Base-by-base conservation (phyloP, 2,888 invertebrate species). In the Thecophora atra region DNA sequence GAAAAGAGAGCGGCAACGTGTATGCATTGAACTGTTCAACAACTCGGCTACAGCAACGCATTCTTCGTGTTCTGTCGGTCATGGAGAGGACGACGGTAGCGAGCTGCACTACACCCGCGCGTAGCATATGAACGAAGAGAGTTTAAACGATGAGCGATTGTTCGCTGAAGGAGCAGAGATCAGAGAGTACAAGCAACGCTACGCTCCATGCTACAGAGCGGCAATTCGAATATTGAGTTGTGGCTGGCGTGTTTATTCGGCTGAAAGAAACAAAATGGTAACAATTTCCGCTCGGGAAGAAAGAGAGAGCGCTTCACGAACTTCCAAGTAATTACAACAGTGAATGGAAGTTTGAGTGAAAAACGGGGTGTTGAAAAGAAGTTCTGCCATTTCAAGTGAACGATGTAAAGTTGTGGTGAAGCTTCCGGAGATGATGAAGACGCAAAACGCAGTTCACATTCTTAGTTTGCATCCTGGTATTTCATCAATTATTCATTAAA, bases 181-280 rank as follows among this genome's bases (percentile, higher is more conserved):
- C n/a, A n/a, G n/a, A n/a, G n/a, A n/a, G n/a, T n/a, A n/a, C n/a
- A n/a, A n/a, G 13, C 47, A 47, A 30, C 17, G 28, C 37, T 11
- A 30, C 28, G 24, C 60, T 5, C 52, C 37, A 37, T 51, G 24
- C 26, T 47, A 13, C n/a, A 26, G 60, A n/a, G 47, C 30, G 28
- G 60, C 69, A 62, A 62, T 62, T 69, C 62, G 69, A 69, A 69
- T 69, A 69, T 69, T 69, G 69, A 69, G 69, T 60, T 69, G 56
- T 67, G 11, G 37, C 11, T 37, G 56, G 37, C 56, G 28, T 26
- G 60, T 69, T 68, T 68, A 17, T 51, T 65, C 62, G 42, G 8
- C 1, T 63, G 42, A 13, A 30, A 37, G 19, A 30, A 42, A 37
- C 7, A 7, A 19, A 62, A 19, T 11, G 19, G 19, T 6, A 30